phyloP scores from a whole-genome alignment of 1,140 invertebrate genomes.

The Drosophila pectinifera region DNA sequence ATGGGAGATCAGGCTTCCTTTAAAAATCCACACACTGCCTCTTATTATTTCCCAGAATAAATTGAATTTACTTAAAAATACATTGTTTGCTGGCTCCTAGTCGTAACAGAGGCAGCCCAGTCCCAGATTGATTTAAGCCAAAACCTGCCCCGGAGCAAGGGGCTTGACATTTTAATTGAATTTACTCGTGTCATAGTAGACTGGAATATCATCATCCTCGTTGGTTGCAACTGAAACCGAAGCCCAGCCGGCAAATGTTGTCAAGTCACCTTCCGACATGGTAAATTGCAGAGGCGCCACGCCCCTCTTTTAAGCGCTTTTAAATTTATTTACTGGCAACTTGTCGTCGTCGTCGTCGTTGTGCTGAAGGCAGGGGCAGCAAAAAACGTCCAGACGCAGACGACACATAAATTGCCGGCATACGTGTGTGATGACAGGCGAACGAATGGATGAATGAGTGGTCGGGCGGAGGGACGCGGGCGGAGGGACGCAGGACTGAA shows the following conservation, averaged over 20 bases:
- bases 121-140: slow-evolving; percentile 52
- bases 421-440: slow-evolving; percentile 77
- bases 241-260: slow-evolving; percentile 55
- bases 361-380: slow-evolving; percentile 35
- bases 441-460: slow-evolving; percentile 51
- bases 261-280: slow-evolving; percentile 68
- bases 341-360: slow-evolving; percentile 18
- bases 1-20: too few species aligned
- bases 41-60: not conserved
- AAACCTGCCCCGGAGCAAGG: not conserved
- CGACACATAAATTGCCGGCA: slow-evolving; percentile 77
- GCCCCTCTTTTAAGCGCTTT: slow-evolving; percentile 65
- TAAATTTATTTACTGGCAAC: slow-evolving; percentile 78
- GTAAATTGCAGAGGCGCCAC: slow-evolving; percentile 64
- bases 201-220: slow-evolving; percentile 61
- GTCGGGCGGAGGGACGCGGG: slow-evolving; percentile 1
- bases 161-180: slow-evolving; percentile 77
- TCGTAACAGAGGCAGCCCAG: not conserved
- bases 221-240: slow-evolving; percentile 30
- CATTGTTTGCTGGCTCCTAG: not conserved
- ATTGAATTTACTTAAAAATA: not conserved
- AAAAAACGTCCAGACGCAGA: slow-evolving; percentile 48
- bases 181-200: slow-evolving; percentile 72
- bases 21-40: too few species aligned
- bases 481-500: not conserved